Evolutionary conservation across 1,140 invertebrate species (phyloP), one percentile per base, ranked within the genome.

Genomic region (Ceratitis capitata): DNA sequence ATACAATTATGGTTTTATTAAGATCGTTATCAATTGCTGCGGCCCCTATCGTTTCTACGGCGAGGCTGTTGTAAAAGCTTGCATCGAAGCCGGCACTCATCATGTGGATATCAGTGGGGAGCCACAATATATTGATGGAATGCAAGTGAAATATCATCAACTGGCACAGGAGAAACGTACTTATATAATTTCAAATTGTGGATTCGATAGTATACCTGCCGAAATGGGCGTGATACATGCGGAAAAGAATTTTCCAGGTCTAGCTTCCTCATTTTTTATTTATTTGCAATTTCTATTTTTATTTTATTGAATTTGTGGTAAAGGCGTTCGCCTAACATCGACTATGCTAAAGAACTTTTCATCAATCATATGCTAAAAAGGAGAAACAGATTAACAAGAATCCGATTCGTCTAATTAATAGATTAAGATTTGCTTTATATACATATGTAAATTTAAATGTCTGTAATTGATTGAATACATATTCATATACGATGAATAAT

Each of bases 81-180:
- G 97, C 87, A 94, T 99, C 82, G 94, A 95, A 82, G 93, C 94
- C 86, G 94, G 94, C 87, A 95, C 97, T 0, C 95, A 97, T 93
- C 95, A 98, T 92, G 93, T 99, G 10, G 98, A 99, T 93, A 95
- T 99, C 39, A 96, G 94, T 92, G 98, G 96, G 49, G 98, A 98
- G 92, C 95, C 97, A 12, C 89, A 97, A 95, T 98, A 94, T 89
- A 95, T 98, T 89, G 97, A 98, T 92, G 92, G 87, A 64, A 96
- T 98, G 93, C 96, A 97, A 91, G 89, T 97, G 53, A 92, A 95
- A 86, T 97, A 98, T 91, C 92, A 96, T 88, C 92, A 95, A 83
- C 89, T 93, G 86, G 98, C 98, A 0, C 91, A 95, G 89, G 94
- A 97, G 85, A 95, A 95, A 26, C 95, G 92, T 16, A 92, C 97